Evolutionary conservation across 2,797 vertebrate genomes (phyloP).

Genomic region (Enteromius paludinosus): DNA sequence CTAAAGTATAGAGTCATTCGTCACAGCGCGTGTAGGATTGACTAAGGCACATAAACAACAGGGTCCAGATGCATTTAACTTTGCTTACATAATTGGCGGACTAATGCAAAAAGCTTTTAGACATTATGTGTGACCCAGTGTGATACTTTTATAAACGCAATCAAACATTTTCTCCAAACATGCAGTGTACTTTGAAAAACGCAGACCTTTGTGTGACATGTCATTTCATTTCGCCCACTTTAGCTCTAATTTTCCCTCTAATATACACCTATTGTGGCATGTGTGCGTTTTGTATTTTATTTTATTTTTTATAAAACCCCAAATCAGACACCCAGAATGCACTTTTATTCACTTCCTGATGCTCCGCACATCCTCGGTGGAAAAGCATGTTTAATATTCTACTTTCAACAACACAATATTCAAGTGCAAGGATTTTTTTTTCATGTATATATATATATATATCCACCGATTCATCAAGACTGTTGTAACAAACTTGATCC

Average conservation of each 20-base stretch:
- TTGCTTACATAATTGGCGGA: conserved; percentile 84
- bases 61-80: conserved; percentile 83
- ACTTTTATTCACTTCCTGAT: conserved; percentile 51
- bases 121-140: conserved; percentile 85
- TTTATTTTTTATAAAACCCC: conserved; percentile 42
- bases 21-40: conserved; percentile 57
- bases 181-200: conserved; percentile 83
- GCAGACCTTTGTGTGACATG: conserved; percentile 85
- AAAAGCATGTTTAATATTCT: conserved; percentile 21
- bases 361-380: conserved; percentile 26
- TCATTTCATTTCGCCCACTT: conserved; percentile 86
- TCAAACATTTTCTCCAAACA: conserved; percentile 86
- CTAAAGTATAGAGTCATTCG: conserved; percentile 51
- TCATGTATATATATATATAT: neutral
- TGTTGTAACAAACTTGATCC: conserved; percentile 69
- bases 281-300: conserved; percentile 43
- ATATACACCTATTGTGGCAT: conserved; percentile 59
- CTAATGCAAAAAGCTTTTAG: conserved; percentile 87
- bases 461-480: conserved; percentile 69
- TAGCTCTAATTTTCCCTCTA: conserved; percentile 65
- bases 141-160: conserved; percentile 87
- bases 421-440: conserved; percentile 32
- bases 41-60: conserved; percentile 70
- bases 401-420: conserved; percentile 25
- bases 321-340: conserved; percentile 59